phyloP scores from a whole-genome alignment of 2,888 invertebrate species.

The Plagiodera versicolora region DNA sequence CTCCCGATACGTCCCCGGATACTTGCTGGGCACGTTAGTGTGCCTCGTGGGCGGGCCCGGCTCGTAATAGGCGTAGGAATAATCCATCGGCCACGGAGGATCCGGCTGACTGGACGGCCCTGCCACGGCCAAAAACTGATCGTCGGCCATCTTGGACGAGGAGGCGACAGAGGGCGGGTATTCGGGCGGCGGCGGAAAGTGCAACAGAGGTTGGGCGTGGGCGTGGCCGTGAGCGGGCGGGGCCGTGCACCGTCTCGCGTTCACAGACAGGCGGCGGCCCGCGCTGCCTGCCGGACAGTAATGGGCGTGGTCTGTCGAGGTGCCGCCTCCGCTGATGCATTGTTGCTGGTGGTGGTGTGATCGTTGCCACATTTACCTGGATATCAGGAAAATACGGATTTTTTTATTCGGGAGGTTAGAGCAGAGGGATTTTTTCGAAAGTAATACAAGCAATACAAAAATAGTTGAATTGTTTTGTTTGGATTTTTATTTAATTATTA shows the following conservation, averaged over 20 bases:
- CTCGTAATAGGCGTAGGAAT: constrained; percentile 84
- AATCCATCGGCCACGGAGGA: constrained; percentile 59
- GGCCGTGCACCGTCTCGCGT: constrained; percentile 19
- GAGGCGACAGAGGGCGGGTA: too few species aligned
- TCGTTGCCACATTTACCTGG: constrained; percentile 51
- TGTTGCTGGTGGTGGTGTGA: constrained; percentile 40
- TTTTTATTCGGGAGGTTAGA: not conserved
- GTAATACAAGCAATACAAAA: too few species aligned
- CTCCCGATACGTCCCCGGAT: constrained; percentile 48
- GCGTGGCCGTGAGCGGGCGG: constrained; percentile 36
- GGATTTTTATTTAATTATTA: too few species aligned
- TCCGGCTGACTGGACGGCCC: constrained; percentile 46
- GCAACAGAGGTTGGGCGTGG: constrained; percentile 64
- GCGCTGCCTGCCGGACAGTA: constrained; percentile 24
- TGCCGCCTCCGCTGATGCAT: constrained; percentile 38
- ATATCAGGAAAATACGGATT: constrained; percentile 22
- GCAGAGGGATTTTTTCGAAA: not conserved
- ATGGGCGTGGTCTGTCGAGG: constrained; percentile 42
- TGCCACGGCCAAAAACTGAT: constrained; percentile 42
- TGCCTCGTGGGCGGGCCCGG: constrained; percentile 65
- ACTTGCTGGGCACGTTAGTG: constrained; percentile 62
- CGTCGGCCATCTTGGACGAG: constrained; percentile 49
- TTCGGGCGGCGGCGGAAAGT: constrained; percentile 75
- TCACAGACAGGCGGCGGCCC: constrained; percentile 27
- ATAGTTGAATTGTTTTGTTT: too few species aligned